These are phyloP conservation scores for Drosophila lacicola DNA, from an alignment of 2,888 invertebrate genomes.

Conservation along the genomic window DNA sequence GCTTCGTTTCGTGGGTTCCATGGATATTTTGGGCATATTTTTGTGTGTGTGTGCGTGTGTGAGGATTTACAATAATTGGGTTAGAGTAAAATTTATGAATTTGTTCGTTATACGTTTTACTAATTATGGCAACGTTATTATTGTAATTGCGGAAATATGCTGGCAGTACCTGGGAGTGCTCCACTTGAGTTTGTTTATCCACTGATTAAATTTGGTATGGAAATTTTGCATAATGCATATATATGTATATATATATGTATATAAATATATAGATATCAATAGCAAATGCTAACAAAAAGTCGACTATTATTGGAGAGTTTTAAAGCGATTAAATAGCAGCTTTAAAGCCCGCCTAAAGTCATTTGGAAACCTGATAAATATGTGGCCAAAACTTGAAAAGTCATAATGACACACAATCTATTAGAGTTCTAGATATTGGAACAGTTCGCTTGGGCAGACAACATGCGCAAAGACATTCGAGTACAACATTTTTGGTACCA, in stretches of 20 bases:
- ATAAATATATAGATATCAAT: neutral
- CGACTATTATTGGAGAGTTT: neutral
- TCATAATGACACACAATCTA: constrained; percentile 75
- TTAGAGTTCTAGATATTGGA: constrained; percentile 51
- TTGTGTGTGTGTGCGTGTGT: neutral
- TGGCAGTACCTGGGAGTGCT: neutral
- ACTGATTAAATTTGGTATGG: constrained; percentile 3
- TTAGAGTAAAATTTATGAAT: constrained; percentile 57
- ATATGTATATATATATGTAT: neutral
- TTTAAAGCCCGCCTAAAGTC: constrained; percentile 4
- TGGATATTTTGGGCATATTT: constrained; percentile 26
- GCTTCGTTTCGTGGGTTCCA: neutral
- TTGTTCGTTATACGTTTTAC: constrained; percentile 38
- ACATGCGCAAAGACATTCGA: constrained; percentile 31
- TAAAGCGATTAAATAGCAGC: neutral
- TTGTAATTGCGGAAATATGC: constrained; percentile 40
- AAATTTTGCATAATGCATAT: neutral
- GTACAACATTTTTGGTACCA: constrained; percentile 29
- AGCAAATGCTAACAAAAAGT: neutral
- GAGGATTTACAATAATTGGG: constrained; percentile 60
- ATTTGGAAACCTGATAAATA: constrained; percentile 36
- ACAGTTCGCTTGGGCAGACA: constrained; percentile 14
- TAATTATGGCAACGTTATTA: constrained; percentile 60
- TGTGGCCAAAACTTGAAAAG: constrained; percentile 49
- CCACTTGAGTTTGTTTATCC: constrained; percentile 7